Conservation (phyloP, 1,140 invertebrate genomes). For the Phortica variegata region DNA sequence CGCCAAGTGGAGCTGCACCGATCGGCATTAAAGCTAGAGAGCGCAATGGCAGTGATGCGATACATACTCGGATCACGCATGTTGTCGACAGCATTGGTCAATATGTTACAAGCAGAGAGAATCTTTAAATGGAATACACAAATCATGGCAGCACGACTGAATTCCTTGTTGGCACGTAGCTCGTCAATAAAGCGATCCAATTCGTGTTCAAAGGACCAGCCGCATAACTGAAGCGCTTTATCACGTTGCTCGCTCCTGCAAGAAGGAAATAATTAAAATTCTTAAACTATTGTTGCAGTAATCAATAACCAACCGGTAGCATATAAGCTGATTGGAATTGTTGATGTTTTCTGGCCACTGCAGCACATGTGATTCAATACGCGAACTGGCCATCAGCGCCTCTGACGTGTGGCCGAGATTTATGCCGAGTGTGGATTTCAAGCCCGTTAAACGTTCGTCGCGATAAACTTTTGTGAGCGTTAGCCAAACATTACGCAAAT, state of each 20-base stretch:
- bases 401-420: constrained; percentile 58
- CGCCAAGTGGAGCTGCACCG: constrained; percentile 76
- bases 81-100: constrained; percentile 67
- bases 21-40: constrained; percentile 84
- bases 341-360: constrained; percentile 54
- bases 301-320: constrained; percentile 30
- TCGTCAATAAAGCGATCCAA: constrained; percentile 45
- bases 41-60: constrained; percentile 83
- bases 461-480: constrained; percentile 38
- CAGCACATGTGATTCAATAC: constrained; percentile 42
- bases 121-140: constrained; percentile 88
- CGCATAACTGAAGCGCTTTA: constrained; percentile 79
- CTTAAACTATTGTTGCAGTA: background rate
- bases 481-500: constrained; percentile 44
- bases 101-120: constrained; percentile 78
- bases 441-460: constrained; percentile 38
- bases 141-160: constrained; percentile 84
- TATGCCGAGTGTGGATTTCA: constrained; percentile 61
- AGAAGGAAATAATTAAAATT: constrained; percentile 28
- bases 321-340: constrained; percentile 43
- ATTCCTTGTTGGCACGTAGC: constrained; percentile 58
- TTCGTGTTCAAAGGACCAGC: constrained; percentile 73
- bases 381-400: constrained; percentile 42
- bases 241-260: constrained; percentile 73
- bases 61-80: constrained; percentile 55